These are phyloP conservation scores for Diglossa cyanea DNA, from an alignment of 2,797 vertebrate genomes.

Conservation along the genomic window DNA sequence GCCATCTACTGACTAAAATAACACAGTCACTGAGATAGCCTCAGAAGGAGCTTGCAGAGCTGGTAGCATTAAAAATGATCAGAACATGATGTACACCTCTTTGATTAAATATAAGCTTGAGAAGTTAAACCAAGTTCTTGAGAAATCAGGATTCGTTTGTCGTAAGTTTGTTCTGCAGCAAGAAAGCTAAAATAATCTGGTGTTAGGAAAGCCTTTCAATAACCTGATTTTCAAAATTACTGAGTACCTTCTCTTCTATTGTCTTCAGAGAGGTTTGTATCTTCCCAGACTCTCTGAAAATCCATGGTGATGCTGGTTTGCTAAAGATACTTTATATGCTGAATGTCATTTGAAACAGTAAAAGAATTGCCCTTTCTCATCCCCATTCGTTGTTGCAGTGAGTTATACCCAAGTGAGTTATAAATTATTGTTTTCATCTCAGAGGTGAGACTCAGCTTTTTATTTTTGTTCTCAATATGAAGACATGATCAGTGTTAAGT, in stretches of 20 bases:
- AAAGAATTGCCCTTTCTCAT: background rate
- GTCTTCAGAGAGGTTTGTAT: background rate
- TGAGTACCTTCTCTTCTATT: background rate
- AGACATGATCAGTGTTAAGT: background rate
- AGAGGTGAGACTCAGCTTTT: background rate
- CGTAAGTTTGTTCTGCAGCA: background rate
- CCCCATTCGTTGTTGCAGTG: background rate
- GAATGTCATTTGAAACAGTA: background rate
- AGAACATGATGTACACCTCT: background rate
- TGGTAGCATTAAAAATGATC: background rate
- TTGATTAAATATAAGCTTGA: background rate
- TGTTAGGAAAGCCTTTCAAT: background rate
- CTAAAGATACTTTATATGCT: background rate
- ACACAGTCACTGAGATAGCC: background rate
- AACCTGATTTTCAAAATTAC: background rate
- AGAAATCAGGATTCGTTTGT: conserved; percentile 14
- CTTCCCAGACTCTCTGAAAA: background rate
- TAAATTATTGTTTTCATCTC: background rate
- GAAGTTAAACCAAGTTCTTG: background rate
- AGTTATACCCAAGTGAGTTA: background rate
- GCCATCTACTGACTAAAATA: conserved; percentile 59
- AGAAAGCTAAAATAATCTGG: background rate
- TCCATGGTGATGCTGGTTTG: background rate
- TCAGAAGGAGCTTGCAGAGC: background rate
- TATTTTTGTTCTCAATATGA: background rate